These are phyloP conservation scores for Hylomyscus alleni DNA, from an alignment of 2,797 vertebrate species.

Conservation along the genomic window DNA sequence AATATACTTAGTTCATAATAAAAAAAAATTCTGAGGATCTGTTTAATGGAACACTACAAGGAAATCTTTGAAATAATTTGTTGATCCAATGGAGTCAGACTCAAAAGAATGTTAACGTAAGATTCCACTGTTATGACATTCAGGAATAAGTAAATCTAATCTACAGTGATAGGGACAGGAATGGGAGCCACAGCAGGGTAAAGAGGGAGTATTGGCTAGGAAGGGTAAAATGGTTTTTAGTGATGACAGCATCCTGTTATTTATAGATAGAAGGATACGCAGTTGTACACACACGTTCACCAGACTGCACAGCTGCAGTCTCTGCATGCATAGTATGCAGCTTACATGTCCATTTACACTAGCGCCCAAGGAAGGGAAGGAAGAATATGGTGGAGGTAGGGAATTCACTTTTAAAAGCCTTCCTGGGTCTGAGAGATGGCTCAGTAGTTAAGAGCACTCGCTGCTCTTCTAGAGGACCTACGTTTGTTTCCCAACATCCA, in stretches of 20 bases:
- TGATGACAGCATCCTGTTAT: background rate
- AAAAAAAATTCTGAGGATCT: background rate
- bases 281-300: background rate
- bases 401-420: background rate
- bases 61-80: slow-evolving; percentile 23
- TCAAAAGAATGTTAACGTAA: background rate
- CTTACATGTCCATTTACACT: background rate
- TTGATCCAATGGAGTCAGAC: slow-evolving; percentile 23
- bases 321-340: background rate
- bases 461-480: background rate
- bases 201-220: background rate
- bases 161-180: background rate
- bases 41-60: background rate
- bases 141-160: slow-evolving; percentile 4
- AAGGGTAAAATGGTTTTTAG: background rate
- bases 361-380: background rate
- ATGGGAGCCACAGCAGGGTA: background rate
- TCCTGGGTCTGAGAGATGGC: background rate
- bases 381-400: background rate
- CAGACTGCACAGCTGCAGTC: background rate
- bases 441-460: background rate
- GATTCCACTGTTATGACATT: slow-evolving; percentile 9
- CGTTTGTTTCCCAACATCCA: background rate
- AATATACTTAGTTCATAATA: background rate
- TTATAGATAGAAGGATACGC: background rate